These are phyloP conservation scores for Sprattus sprattus DNA, from an alignment of 2,113 vertebrate species.

Conservation along the genomic window DNA sequence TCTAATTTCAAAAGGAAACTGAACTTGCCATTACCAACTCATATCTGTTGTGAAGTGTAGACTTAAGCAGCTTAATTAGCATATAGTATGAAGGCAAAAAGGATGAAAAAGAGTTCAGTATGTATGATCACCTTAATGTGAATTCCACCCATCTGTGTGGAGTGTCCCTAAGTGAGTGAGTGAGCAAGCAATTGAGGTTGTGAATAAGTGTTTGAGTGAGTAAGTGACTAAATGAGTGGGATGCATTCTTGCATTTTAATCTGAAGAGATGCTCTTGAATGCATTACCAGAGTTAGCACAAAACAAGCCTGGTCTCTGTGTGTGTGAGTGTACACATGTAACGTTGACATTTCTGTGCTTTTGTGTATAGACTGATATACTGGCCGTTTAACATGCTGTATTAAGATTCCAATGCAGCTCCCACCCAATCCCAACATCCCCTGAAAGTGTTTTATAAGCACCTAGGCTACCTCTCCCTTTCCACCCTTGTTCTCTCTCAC, in stretches of 20 bases:
- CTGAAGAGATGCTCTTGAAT: conserved; percentile 2
- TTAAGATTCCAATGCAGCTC: background rate
- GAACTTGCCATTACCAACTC: background rate
- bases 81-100: background rate
- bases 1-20: background rate
- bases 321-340: background rate
- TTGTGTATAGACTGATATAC: background rate
- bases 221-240: background rate
- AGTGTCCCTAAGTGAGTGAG: background rate
- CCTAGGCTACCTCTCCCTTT: background rate
- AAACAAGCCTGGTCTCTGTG: background rate
- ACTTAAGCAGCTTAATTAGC: background rate
- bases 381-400: background rate
- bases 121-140: background rate
- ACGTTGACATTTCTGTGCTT: background rate
- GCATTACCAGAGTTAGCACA: background rate
- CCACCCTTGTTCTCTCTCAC: background rate
- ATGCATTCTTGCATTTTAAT: conserved; percentile 4
- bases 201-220: background rate
- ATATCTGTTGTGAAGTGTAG: background rate
- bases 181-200: background rate
- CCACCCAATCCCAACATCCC: conserved; percentile 1
- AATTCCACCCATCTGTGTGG: background rate
- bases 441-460: background rate
- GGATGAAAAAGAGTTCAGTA: background rate